Base-by-base conservation (phyloP, 1,140 invertebrate species). In the Melanaphis sacchari region DNA sequence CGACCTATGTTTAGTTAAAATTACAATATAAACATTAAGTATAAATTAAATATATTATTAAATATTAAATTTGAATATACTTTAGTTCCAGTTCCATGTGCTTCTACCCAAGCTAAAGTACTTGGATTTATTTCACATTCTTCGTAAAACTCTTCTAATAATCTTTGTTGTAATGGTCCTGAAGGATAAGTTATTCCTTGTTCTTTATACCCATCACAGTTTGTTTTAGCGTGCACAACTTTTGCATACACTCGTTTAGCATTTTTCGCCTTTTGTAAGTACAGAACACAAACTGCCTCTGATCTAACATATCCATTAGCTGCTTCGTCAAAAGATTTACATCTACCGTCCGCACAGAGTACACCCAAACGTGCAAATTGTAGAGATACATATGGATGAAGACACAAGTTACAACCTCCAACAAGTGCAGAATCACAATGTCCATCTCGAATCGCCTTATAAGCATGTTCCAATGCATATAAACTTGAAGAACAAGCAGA, bases 141-240 rank as follows among this genome's bases (percentile, higher is more conserved):
- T n/a, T 96, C 95, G 95, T 99, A 99, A 94, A 99, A 98, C 94
- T 99, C 97, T 40, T 96, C 95, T 0, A 99, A 95, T 1, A 99
- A 95, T 90, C 96, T 95, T 94, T 97, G 97, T 95, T 99, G 99
- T 91, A 98, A 96, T 38, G 96, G 95, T 46, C 97, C 98, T 5
- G 98, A 98, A 0, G 99, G 99, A 95, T 98, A 99, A 0, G 98
- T 99, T 93, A 99, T 98, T 31, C 98, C 98, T 95, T 98, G 97
- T 49, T 97, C 96, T 95, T 99, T 99, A 95, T 97, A 98, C 1
- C 98, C 98, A 95, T 99, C 98, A 94, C 97, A 97, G 95, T 99
- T 99, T 11, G 96, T 96, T 94, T 97, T 97, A 4, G 96, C 96
- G 93, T 97, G 96, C 49, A 97, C 94, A 7, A 97, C 94, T 54